Conservation (phyloP, 2,888 invertebrate species). For the Leucophenga montana region DNA sequence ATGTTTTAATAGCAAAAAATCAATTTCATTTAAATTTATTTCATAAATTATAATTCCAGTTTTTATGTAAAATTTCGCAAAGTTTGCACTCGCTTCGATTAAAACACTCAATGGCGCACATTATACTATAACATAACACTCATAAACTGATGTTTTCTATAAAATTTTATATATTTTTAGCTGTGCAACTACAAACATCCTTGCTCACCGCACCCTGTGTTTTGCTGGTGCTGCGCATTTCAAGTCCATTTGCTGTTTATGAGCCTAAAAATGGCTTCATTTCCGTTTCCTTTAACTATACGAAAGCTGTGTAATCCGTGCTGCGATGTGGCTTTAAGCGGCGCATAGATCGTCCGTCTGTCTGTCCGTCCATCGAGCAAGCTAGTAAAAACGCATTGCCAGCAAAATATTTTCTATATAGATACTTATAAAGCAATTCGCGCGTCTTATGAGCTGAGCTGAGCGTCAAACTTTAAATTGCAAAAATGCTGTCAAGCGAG, state of each 20-base stretch:
- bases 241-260: constrained; percentile 19
- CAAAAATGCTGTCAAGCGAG: not conserved
- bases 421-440: constrained; percentile 24
- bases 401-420: not conserved
- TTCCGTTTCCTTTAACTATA: not conserved
- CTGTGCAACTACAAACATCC: no score
- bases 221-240: not conserved
- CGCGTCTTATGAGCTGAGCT: constrained; percentile 21
- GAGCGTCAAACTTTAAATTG: constrained; percentile 23
- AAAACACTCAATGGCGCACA: no score
- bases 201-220: no score
- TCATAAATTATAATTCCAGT: no score
- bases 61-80: no score
- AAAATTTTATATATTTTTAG: no score
- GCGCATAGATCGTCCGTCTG: no score
- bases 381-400: not conserved
- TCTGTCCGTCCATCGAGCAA: not conserved
- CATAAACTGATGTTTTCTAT: no score
- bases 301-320: not conserved
- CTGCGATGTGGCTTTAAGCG: not conserved
- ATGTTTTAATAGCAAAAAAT: no score
- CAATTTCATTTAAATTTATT: no score
- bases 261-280: constrained; percentile 15
- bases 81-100: no score
- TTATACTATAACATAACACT: no score